Percentiles rank a stretch among this genome's conserved stretches.
Evolutionary conservation across 2,113 vertebrate species (phyloP).

Genomic region (Fukomys damarensis): DNA sequence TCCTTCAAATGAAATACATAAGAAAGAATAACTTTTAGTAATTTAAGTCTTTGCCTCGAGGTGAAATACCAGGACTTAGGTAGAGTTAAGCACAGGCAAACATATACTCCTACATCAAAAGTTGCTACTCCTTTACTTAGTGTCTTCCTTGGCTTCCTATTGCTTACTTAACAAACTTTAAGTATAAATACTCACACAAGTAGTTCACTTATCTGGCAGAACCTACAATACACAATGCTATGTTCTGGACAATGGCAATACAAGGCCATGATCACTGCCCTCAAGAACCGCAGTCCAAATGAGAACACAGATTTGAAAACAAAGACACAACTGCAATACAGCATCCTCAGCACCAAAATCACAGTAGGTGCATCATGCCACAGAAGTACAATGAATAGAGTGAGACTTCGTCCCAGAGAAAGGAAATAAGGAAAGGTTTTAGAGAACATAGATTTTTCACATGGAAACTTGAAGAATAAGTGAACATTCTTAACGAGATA

Average conservation of each 20-base stretch:
- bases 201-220: not conserved
- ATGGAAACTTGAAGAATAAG: not conserved
- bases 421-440: not conserved
- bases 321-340: not conserved
- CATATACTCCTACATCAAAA: not conserved
- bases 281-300: not conserved
- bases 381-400: not conserved
- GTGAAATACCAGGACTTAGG: not conserved
- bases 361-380: too few relatives aligned
- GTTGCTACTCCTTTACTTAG: not conserved
- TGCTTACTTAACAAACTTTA: conserved; percentile 12
- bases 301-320: not conserved
- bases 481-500: not conserved
- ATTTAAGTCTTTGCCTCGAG: not conserved
- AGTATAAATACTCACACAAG: not conserved
- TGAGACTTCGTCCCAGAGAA: not conserved
- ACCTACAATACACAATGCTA: not conserved
- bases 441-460: not conserved
- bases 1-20: not conserved
- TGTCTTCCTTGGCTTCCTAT: not conserved
- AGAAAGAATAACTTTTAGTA: not conserved
- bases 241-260: not conserved
- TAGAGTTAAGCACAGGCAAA: not conserved
- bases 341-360: not conserved
- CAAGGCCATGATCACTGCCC: not conserved